A percentile compares a stretch with the other conserved stretches of the same genome.
These are phyloP conservation scores for Synergus itoensis DNA, from an alignment of 2,888 invertebrate genomes.

Conservation along the genomic window DNA sequence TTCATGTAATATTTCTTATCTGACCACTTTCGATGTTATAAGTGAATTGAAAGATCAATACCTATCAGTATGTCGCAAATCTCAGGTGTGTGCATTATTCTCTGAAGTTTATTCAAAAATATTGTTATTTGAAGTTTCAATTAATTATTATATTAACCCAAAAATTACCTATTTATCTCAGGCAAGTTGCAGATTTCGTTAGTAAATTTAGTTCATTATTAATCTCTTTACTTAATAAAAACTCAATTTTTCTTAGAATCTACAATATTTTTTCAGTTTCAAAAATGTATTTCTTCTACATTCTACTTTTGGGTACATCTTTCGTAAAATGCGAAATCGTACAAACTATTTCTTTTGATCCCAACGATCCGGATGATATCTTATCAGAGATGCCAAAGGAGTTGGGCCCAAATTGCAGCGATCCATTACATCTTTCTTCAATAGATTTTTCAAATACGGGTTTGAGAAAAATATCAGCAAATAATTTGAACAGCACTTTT, in stretches of 20 bases:
- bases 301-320: constrained; percentile 1
- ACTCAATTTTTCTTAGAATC: background rate
- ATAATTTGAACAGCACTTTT: constrained; percentile 3
- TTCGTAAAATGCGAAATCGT: constrained; percentile 1
- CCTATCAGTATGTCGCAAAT: background rate
- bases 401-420: background rate
- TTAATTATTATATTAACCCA: background rate
- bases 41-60: background rate
- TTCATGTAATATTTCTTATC: background rate
- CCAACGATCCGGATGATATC: background rate
- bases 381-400: background rate
- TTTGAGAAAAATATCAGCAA: background rate
- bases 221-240: background rate
- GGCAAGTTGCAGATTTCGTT: background rate
- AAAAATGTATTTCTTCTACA: constrained; percentile 7
- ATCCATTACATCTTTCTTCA: constrained; percentile 2
- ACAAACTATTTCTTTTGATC: background rate
- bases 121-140: background rate
- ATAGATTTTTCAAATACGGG: constrained; percentile 1
- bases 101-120: background rate
- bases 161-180: constrained; percentile 1
- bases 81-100: background rate
- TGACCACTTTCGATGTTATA: background rate
- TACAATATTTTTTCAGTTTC: constrained; percentile 2
- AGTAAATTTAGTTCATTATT: background rate